A percentile compares a stretch with the other conserved stretches of the same genome.
These are phyloP conservation scores for Epistrophella euchroma DNA, from an alignment of 2,888 invertebrate genomes.

Conservation along the genomic window DNA sequence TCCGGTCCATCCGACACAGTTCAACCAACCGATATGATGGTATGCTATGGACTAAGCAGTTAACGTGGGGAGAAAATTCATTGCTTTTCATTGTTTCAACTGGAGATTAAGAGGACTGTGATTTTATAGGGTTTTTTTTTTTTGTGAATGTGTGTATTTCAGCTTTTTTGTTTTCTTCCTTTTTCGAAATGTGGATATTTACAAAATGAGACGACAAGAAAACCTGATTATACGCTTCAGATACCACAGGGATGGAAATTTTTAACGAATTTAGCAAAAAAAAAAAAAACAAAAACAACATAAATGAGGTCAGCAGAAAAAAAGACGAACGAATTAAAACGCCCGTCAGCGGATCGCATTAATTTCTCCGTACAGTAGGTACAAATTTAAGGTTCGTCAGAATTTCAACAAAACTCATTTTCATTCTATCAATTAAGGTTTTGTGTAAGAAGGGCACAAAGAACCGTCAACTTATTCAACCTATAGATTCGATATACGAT, in stretches of 20 bases:
- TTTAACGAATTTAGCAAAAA: slow-evolving; percentile 57
- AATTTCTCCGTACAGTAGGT: slow-evolving; percentile 1
- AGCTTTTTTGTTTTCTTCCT: background rate
- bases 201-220: slow-evolving; percentile 58
- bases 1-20: too few species aligned
- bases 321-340: slow-evolving; percentile 30
- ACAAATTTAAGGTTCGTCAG: background rate
- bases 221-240: slow-evolving; percentile 70
- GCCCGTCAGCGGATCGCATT: slow-evolving; percentile 23
- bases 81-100: slow-evolving; percentile 62
- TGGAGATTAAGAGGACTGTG: slow-evolving; percentile 46
- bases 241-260: slow-evolving; percentile 54
- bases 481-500: background rate
- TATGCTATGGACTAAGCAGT: slow-evolving; percentile 49
- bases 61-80: slow-evolving; percentile 67
- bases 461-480: background rate
- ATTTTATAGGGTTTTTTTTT: slow-evolving; percentile 32
- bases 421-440: slow-evolving; percentile 28
- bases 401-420: slow-evolving; percentile 31
- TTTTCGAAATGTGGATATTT: slow-evolving; percentile 28
- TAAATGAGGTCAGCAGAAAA: slow-evolving; percentile 13
- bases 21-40: background rate
- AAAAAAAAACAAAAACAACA: slow-evolving; percentile 16
- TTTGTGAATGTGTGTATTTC: slow-evolving; percentile 31
- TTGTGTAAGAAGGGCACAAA: background rate